Base-by-base conservation (phyloP, 2,888 invertebrate genomes). In the Dorcus hopei region DNA sequence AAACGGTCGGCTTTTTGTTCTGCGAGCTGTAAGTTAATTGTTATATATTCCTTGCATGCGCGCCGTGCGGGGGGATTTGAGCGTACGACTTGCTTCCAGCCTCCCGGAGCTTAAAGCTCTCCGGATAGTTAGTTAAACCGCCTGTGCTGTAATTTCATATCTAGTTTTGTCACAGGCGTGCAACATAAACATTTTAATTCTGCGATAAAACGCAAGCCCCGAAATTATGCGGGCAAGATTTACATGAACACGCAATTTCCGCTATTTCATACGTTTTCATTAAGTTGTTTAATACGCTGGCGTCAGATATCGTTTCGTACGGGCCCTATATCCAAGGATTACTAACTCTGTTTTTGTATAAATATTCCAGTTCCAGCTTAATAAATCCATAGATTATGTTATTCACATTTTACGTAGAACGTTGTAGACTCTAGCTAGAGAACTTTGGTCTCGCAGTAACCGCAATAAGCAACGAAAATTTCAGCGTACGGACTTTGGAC, bases 1-100 rank as follows among this genome's bases (percentile, higher is more conserved):
- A 76, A 77, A 73, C 68, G 70, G 63, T 43, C 64, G 63, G 70
- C 69, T 70, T 73, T 75, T 75, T 74, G 74, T 74, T 72, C 69
- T 71, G 70, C 69, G 67, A 52, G 68, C 70, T 70, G 68, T 68
- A 69, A 73, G 68, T 74, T 76, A 75, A 75, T 76, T 75, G 75
- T 76, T 76, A 72, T 72, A 71, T 73, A 72, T 74, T 68, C 69
- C 63, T 64, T 62, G 40, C 63, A 64, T 67, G 67, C 68, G 67
- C 68, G 67, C 50, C 57, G 68, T 62, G 67, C 64, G 38, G 38
- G 64, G 65, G 69, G 69, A 68, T 66, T 68, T 63, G 14, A 53
- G 54, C 56, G 49, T 49, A 59, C 23, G 47, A 61, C 54, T 56
- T 52, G 45, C 50, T 57, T 47, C 54, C 58, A 55, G 58, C 58